Evolutionary conservation across 2,888 invertebrate genomes (phyloP).

Genomic region (Isoperla grammatica): DNA sequence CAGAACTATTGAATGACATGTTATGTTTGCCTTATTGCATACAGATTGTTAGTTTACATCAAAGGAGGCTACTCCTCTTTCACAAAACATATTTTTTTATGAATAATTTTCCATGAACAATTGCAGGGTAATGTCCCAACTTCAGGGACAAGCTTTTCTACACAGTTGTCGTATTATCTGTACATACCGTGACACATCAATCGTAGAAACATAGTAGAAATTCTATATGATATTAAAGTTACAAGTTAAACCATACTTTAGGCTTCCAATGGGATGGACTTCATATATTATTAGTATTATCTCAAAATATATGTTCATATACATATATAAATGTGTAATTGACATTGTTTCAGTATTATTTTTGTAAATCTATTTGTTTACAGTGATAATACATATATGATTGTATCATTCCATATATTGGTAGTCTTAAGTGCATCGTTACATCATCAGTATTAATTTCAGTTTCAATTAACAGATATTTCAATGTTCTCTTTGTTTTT

Average conservation of each 20-base stretch:
- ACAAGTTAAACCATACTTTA: slow-evolving; percentile 18
- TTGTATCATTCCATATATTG: too few species aligned
- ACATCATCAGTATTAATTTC: slow-evolving; percentile 21
- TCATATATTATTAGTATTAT: too few species aligned
- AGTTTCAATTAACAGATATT: not conserved
- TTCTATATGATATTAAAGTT: slow-evolving; percentile 14
- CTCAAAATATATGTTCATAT: too few species aligned
- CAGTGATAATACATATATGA: not conserved
- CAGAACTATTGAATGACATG: too few species aligned
- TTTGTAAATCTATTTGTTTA: not conserved
- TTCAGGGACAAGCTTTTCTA: slow-evolving; percentile 25
- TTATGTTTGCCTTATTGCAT: too few species aligned
- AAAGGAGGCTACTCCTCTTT: too few species aligned
- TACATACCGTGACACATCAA: slow-evolving; percentile 22
- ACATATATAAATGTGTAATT: not conserved
- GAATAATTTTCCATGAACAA: slow-evolving; percentile 22
- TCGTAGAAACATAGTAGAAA: slow-evolving; percentile 21
- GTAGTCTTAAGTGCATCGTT: slow-evolving; percentile 12
- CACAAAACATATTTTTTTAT: slow-evolving; percentile 15
- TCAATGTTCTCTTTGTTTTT: too few species aligned
- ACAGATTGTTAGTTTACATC: too few species aligned
- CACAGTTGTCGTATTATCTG: not conserved
- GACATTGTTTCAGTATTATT: slow-evolving; percentile 5
- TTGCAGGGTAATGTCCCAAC: slow-evolving; percentile 30
- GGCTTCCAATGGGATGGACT: slow-evolving; percentile 24